Base-by-base conservation (phyloP, 2,888 invertebrate genomes). In the Theodoxus fluviatilis region DNA sequence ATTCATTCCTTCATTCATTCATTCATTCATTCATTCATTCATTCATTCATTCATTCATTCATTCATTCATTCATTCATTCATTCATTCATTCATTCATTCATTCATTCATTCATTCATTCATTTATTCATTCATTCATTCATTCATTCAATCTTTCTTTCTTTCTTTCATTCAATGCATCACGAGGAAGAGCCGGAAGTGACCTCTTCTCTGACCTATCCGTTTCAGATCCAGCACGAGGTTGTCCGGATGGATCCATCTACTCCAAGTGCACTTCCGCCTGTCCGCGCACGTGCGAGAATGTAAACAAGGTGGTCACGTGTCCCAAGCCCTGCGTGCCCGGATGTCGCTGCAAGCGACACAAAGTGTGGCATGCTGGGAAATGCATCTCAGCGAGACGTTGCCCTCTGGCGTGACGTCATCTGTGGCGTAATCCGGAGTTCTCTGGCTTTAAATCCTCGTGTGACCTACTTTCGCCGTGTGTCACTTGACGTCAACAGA, bases 211-310 rank as follows among this genome's bases (percentile, higher is more conserved):
- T 67, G 52, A 52, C 25, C 69, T 77, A 74, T 67, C 35, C 70
- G 64, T 79, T 75, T 70, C 74, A 76, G 81, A 75, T 1, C 35
- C 49, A 67, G 18, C 31, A 31, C 25, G 71, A 75, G 28, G n/a
- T n/a, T 84, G 84, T 69, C 83, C 83, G 3, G 69, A 74, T 6
- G 81, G 80, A 2, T 78, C 83, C 0, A 72, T 73, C n/a, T 79
- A 76, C 71, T 77, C 78, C 52, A 73, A 75, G 22, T 84, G 84
- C 66, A 78, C 76, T n/a, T 76, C 79, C 22, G 76, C 77, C 3
- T 84, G 84, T 73, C 79, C 81, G 12, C 75, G 75, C 49, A 83
- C 82, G 0, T 84, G 84, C 70, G 75, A 74, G 31, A 79, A 81
- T 71, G 75, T 68, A 47, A 73, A 79, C 67, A 75, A 72, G 33